Conservation (phyloP, 2,797 vertebrate species). For the Synaphobranchus kaupii region DNA sequence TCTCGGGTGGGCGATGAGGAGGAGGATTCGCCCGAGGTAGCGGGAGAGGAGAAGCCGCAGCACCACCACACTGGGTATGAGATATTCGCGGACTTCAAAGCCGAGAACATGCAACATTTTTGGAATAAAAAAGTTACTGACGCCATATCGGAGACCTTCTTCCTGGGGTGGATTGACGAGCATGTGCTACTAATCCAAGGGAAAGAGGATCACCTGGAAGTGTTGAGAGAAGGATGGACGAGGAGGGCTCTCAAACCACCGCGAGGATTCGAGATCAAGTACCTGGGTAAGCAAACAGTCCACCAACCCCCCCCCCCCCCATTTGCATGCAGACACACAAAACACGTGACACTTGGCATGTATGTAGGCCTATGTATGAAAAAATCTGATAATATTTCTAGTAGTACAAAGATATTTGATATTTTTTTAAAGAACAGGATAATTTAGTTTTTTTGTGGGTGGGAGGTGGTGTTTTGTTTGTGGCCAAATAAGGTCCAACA, state of each 20-base stretch:
- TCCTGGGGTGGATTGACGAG: slow-evolving; percentile 96
- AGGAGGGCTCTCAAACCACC: slow-evolving; percentile 89
- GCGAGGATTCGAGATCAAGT: slow-evolving; percentile 90
- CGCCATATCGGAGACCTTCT: slow-evolving; percentile 90
- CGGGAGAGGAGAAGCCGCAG: slow-evolving; percentile 66
- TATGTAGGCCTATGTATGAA: too few species aligned
- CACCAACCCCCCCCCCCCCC: background rate
- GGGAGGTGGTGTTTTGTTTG: background rate
- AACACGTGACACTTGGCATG: background rate
- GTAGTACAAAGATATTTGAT: too few species aligned
- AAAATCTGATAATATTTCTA: too few species aligned
- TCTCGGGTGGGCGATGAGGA: slow-evolving; percentile 65
- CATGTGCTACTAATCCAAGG: slow-evolving; percentile 94
- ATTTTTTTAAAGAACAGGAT: background rate
- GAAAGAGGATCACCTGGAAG: slow-evolving; percentile 93
- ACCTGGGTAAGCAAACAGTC: slow-evolving; percentile 80
- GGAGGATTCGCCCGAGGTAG: slow-evolving; percentile 59
- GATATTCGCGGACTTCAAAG: slow-evolving; percentile 96
- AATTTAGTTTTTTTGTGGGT: too few species aligned
- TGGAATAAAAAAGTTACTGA: slow-evolving; percentile 91
- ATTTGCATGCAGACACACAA: background rate
- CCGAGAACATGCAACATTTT: slow-evolving; percentile 90
- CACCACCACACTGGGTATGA: slow-evolving; percentile 93
- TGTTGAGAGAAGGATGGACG: slow-evolving; percentile 91
- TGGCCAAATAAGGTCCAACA: background rate